phyloP scores from a whole-genome alignment of 2,113 vertebrate species.

The Spilogale gracilis region DNA sequence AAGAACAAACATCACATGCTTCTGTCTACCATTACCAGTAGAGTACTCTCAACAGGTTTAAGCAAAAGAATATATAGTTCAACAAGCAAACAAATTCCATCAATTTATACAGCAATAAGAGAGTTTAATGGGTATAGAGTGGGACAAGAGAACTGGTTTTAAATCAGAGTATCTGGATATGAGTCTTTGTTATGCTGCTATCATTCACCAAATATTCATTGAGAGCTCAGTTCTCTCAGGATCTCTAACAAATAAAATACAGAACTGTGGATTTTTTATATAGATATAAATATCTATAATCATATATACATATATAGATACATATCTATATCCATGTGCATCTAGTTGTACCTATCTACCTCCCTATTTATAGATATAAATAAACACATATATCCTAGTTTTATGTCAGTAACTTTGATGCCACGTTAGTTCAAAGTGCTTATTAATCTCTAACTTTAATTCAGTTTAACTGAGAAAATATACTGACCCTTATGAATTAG shows the following conservation, averaged over 20 bases:
- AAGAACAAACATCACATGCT: neutral
- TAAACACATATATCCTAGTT: neutral
- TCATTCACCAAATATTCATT: neutral
- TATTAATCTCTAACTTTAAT: slow-evolving; percentile 8
- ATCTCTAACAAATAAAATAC: neutral
- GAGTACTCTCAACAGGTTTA: neutral
- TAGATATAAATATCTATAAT: neutral
- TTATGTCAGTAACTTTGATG: neutral
- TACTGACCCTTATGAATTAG: neutral
- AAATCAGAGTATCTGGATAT: neutral
- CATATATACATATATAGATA: neutral
- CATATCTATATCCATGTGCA: neutral
- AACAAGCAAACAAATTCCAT: neutral
- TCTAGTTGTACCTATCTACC: neutral
- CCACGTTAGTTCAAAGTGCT: neutral
- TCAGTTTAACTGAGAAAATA: neutral
- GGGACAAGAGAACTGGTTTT: neutral
- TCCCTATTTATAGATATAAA: neutral
- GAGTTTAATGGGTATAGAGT: neutral
- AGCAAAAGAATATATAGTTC: neutral
- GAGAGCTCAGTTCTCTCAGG: neutral
- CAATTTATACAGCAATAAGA: neutral
- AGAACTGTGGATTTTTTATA: neutral
- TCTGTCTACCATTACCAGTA: neutral
- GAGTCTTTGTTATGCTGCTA: neutral